These are phyloP conservation scores for Sminthurinus aureus DNA, from an alignment of 2,888 invertebrate species.

Conservation along the genomic window DNA sequence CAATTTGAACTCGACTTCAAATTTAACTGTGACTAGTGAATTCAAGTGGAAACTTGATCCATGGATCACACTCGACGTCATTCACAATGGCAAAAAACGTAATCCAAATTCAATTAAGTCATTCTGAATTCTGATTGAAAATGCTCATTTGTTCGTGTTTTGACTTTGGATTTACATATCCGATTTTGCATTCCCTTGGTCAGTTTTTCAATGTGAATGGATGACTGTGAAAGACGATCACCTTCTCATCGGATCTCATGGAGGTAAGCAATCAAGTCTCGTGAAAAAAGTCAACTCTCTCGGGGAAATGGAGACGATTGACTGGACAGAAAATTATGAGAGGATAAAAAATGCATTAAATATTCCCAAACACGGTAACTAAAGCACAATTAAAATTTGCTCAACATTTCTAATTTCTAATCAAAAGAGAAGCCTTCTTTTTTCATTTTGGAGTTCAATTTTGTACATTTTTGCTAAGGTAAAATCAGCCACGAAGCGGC, in stretches of 20 bases:
- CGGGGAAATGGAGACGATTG: conserved; percentile 76
- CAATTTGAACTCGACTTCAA: too few species aligned
- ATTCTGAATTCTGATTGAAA: too few species aligned
- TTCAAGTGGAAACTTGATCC: too few species aligned
- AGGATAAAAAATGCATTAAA: conserved; percentile 77
- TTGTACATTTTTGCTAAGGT: conserved; percentile 67
- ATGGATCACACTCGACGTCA: too few species aligned
- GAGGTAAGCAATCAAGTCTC: conserved; percentile 62
- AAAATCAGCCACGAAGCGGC: conserved; percentile 98
- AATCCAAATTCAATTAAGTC: too few species aligned
- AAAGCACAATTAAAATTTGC: not conserved
- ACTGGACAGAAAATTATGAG: conserved; percentile 68
- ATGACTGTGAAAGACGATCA: conserved; percentile 88
- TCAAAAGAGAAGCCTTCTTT: not conserved
- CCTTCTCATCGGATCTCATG: conserved; percentile 92
- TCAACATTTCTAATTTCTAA: not conserved
- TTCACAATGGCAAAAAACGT: too few species aligned
- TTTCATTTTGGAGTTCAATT: not conserved
- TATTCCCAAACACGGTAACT: conserved; percentile 79
- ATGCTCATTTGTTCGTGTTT: too few species aligned
- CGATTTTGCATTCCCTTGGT: too few species aligned
- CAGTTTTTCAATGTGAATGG: conserved; percentile 96
- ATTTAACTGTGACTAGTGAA: too few species aligned
- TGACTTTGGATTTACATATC: too few species aligned
- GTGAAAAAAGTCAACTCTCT: conserved; percentile 76